These are phyloP conservation scores for Candoia aspera DNA, from an alignment of 2,113 vertebrate species.

Conservation along the genomic window DNA sequence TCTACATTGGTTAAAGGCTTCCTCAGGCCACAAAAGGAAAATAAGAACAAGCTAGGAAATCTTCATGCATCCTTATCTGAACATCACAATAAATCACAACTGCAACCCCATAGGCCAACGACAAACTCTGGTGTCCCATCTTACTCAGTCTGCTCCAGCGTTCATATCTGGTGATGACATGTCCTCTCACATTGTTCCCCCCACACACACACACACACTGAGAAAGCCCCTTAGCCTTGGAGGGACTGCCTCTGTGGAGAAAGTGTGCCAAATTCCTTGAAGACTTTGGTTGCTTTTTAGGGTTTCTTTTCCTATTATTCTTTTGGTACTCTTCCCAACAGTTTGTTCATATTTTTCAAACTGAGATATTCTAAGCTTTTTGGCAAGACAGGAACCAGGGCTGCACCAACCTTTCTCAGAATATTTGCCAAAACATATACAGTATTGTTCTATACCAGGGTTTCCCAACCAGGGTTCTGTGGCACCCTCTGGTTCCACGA, in stretches of 20 bases:
- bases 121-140: not conserved
- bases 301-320: not conserved
- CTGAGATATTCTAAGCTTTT: not conserved
- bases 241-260: not conserved
- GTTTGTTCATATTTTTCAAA: not conserved
- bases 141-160: not conserved
- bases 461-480: too few species aligned
- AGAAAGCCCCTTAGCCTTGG: not conserved
- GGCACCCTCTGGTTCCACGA: too few species aligned
- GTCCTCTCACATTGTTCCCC: not conserved
- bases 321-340: not conserved
- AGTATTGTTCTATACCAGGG: constrained; percentile 4
- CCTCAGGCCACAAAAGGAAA: not conserved
- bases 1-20: not conserved
- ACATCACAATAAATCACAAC: not conserved
- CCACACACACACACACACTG: too few species aligned
- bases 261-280: not conserved
- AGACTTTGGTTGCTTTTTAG: not conserved
- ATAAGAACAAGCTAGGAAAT: not conserved
- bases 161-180: not conserved
- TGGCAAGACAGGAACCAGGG: not conserved
- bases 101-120: not conserved
- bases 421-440: too few species aligned
- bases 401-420: not conserved
- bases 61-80: not conserved